Evolutionary conservation across 1,140 invertebrate species (phyloP).

Genomic region (Cherax destructor): DNA sequence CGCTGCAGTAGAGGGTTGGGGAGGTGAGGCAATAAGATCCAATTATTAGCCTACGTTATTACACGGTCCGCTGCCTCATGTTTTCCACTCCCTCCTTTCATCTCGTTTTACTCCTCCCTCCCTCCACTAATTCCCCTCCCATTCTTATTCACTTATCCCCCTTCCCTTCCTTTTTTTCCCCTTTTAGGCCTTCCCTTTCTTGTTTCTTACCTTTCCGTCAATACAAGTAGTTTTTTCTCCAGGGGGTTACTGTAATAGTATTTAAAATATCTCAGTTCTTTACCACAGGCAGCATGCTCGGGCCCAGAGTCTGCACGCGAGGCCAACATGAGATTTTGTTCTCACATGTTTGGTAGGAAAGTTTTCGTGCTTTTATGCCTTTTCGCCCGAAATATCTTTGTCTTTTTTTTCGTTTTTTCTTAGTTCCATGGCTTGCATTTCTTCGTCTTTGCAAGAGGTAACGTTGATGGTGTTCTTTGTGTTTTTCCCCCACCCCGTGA

Average conservation of each 20-base stretch:
- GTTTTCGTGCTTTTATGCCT: no score
- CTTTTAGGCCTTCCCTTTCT: no score
- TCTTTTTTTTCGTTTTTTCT: no score
- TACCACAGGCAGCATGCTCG: not conserved
- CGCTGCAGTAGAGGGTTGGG: no score
- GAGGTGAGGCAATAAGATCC: no score
- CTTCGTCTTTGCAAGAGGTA: not conserved
- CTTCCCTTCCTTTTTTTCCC: no score
- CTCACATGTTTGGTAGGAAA: not conserved
- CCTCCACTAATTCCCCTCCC: no score
- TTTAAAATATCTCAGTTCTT: not conserved
- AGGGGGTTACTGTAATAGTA: not conserved
- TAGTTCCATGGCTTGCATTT: not conserved
- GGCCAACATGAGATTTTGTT: not conserved
- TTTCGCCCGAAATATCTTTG: no score
- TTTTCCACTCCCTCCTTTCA: not conserved
- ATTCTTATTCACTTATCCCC: no score
- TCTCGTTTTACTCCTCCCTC: no score
- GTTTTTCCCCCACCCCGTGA: not conserved
- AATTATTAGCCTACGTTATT: not conserved
- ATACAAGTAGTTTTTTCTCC: not conserved
- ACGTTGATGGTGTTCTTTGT: not conserved
- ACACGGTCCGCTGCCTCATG: not conserved
- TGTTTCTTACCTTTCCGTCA: not conserved
- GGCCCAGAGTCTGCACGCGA: not conserved